A percentile compares a stretch with the other conserved stretches of the same genome.
Conservation (phyloP, 2,797 vertebrate genomes). For the Chaetophractus vellerosus region DNA sequence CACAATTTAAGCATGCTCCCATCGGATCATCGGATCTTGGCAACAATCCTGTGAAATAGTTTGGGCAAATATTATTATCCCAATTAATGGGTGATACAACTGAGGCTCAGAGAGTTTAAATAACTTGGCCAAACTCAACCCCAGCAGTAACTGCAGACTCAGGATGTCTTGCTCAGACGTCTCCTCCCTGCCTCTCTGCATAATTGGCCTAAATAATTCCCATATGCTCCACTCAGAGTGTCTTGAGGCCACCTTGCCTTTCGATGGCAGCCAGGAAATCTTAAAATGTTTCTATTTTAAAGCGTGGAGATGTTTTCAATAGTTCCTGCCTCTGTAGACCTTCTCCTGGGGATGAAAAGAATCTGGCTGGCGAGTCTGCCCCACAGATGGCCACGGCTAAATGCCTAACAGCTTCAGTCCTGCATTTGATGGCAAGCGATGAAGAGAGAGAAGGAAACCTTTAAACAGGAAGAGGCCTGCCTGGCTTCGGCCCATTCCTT, state of each 20-base stretch:
- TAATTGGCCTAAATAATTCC: constrained; percentile 4
- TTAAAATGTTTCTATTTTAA: not conserved
- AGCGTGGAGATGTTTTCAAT: constrained; percentile 42
- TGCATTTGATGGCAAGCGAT: not conserved
- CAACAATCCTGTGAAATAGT: not conserved
- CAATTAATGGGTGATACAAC: not conserved
- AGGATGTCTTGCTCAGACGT: rapidly evolving
- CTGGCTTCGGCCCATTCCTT: constrained; percentile 40
- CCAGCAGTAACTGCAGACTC: not conserved
- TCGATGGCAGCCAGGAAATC: not conserved
- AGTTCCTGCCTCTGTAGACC: not conserved
- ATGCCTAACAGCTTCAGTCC: constrained; percentile 29
- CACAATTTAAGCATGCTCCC: not conserved
- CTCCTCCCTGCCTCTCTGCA: rapidly evolving
- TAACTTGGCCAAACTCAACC: not conserved
- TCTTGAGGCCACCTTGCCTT: not conserved
- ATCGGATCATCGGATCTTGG: not conserved
- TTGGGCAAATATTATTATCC: not conserved
- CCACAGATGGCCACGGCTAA: constrained; percentile 68
- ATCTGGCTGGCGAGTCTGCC: not conserved
- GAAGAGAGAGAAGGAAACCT: constrained; percentile 47
- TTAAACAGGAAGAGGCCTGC: not conserved
- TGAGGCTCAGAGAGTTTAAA: not conserved
- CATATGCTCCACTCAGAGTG: not conserved
- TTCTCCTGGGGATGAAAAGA: constrained; percentile 59